A percentile compares a stretch with the other conserved stretches of the same genome.
Evolutionary conservation across 2,888 invertebrate genomes (phyloP).

Genomic region (Sthenelais limicola): DNA sequence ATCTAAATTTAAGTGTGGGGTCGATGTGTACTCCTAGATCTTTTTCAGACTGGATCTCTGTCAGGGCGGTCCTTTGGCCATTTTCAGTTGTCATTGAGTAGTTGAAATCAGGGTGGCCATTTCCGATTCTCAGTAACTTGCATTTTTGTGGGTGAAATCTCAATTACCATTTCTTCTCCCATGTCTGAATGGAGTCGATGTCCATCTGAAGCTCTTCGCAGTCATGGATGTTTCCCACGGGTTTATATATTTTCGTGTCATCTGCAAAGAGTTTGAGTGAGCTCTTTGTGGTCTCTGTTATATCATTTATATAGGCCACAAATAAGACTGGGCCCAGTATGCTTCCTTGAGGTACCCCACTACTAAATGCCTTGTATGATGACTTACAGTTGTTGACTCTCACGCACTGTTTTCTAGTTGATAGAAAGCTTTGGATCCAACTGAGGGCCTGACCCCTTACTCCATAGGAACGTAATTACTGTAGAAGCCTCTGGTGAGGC

Average conservation of each 20-base stretch:
- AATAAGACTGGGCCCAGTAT: not conserved
- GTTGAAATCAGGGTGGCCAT: too few species aligned
- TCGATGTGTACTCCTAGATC: too few species aligned
- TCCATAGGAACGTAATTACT: not conserved
- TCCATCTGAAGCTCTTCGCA: not conserved
- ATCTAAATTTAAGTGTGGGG: too few species aligned
- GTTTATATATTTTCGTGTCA: constrained; percentile 55
- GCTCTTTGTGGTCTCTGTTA: not conserved
- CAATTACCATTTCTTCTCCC: too few species aligned
- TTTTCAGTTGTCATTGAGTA: too few species aligned
- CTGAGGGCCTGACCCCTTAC: not conserved
- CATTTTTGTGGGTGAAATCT: too few species aligned
- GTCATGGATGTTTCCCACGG: constrained; percentile 66
- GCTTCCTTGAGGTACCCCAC: not conserved
- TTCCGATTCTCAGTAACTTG: too few species aligned
- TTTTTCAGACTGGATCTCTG: too few species aligned
- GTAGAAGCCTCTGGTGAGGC: too few species aligned
- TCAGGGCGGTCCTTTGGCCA: too few species aligned
- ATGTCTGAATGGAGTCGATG: not conserved
- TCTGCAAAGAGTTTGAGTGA: not conserved
- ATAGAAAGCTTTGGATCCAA: not conserved
- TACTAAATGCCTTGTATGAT: not conserved
- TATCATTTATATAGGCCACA: not conserved
- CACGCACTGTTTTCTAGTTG: not conserved
- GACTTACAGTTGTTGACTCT: not conserved